Conservation (phyloP, 92 coral and sea anemone genomes). For the Bergia puertoricense region DNA sequence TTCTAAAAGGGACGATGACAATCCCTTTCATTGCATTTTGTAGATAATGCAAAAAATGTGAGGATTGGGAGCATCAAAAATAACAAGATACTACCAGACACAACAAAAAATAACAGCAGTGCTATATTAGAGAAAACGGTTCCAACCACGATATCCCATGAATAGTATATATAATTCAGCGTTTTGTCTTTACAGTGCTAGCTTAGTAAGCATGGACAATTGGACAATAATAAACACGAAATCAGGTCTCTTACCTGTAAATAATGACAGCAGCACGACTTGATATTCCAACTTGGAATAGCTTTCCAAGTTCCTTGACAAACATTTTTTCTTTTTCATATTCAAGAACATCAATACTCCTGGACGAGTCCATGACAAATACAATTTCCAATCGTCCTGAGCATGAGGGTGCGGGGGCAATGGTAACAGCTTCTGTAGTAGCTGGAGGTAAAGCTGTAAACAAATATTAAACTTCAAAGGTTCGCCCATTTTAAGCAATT, state of each 20-base stretch:
- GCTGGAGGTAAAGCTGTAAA: constrained; percentile 14
- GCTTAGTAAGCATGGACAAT: background rate
- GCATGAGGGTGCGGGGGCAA: constrained; percentile 46
- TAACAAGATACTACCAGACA: too few relatives aligned
- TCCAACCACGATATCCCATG: too few relatives aligned
- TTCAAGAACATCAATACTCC: constrained; percentile 77
- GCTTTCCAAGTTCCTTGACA: constrained; percentile 72
- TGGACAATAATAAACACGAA: constrained; percentile 16
- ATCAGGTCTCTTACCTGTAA: constrained; percentile 63
- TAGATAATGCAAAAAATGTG: too few relatives aligned
- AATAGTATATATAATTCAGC: too few relatives aligned
- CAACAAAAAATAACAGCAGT: too few relatives aligned
- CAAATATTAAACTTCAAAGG: background rate
- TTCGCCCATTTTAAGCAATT: background rate
- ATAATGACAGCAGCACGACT: constrained; percentile 85
- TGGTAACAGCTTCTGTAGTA: background rate
- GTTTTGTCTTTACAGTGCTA: too few relatives aligned
- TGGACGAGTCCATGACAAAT: constrained; percentile 90
- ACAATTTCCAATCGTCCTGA: constrained; percentile 64
- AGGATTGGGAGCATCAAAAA: too few relatives aligned
- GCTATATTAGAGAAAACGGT: too few relatives aligned
- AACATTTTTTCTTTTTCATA: constrained; percentile 74
- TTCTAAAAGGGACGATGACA: too few relatives aligned
- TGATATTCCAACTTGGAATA: constrained; percentile 76
- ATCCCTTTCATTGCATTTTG: too few relatives aligned